A percentile compares a stretch with the other conserved stretches of the same genome.
Evolutionary conservation across 1,140 invertebrate species (phyloP).

Genomic region (Zaprionus lachaisei): DNA sequence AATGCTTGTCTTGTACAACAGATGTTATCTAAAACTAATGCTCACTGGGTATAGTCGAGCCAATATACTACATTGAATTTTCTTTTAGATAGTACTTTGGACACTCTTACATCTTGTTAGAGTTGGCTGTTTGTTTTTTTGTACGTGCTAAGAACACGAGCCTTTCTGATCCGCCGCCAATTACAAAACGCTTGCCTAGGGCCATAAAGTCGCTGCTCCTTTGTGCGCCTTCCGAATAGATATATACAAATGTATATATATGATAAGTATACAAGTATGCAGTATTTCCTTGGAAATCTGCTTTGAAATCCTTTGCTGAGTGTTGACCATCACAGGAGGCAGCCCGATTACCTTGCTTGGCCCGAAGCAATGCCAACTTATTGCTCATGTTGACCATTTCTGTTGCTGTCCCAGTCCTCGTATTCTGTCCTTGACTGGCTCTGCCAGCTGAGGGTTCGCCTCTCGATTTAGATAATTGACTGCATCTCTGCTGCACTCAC

Average conservation of each 20-base stretch:
- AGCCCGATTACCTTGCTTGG: background rate
- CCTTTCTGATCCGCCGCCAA: slow-evolving; percentile 45
- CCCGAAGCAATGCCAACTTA: slow-evolving; percentile 27
- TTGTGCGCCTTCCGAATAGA: slow-evolving; percentile 13
- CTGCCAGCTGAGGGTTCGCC: background rate
- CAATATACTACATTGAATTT: too few species aligned
- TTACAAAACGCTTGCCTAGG: slow-evolving; percentile 45
- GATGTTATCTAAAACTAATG: too few species aligned
- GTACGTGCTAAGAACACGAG: slow-evolving; percentile 23
- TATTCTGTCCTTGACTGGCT: background rate
- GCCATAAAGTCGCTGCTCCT: slow-evolving; percentile 40
- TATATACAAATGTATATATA: background rate
- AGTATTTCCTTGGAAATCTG: slow-evolving; percentile 16
- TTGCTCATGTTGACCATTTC: slow-evolving; percentile 18
- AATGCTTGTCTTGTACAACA: too few species aligned
- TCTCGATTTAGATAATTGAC: slow-evolving; percentile 26
- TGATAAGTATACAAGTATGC: background rate
- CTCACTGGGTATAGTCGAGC: too few species aligned
- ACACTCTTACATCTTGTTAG: background rate
- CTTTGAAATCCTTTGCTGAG: slow-evolving; percentile 41
- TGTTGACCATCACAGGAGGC: background rate
- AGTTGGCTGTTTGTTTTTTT: slow-evolving; percentile 8
- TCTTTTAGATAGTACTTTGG: background rate
- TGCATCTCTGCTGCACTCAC: slow-evolving; percentile 13
- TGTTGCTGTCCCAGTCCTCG: background rate